Conservation (phyloP, 2,797 vertebrate species). For the Mus spretus region DNA sequence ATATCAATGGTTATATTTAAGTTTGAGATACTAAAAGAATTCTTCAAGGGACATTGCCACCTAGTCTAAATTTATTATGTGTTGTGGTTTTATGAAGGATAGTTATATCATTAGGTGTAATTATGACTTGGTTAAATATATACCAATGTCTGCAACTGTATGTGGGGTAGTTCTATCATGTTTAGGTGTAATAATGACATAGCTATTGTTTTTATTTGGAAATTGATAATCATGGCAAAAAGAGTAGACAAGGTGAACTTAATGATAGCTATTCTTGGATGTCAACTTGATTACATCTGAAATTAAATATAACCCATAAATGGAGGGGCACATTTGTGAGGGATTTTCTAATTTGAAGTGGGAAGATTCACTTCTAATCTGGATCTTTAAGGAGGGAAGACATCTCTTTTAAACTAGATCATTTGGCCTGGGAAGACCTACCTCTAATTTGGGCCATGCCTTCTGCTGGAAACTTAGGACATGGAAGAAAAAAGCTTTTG, state of each 20-base stretch:
- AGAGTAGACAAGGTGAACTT: not conserved
- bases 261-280: not conserved
- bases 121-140: not conserved
- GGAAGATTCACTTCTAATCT: not conserved
- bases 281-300: not conserved
- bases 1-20: not conserved
- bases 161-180: not conserved
- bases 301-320: not conserved
- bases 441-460: not conserved
- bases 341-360: not conserved
- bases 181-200: not conserved
- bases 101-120: not conserved
- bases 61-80: not conserved
- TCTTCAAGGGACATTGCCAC: not conserved
- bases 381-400: not conserved
- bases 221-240: not conserved
- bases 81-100: too few species aligned
- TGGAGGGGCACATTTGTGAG: not conserved
- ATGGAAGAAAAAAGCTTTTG: not conserved
- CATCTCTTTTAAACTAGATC: not conserved
- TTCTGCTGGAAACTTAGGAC: not conserved
- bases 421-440: not conserved
- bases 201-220: not conserved
- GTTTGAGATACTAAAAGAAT: not conserved
- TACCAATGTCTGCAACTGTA: not conserved